These are phyloP conservation scores for Phataginus tetradactyla DNA, from an alignment of 2,797 vertebrate genomes.

Conservation along the genomic window DNA sequence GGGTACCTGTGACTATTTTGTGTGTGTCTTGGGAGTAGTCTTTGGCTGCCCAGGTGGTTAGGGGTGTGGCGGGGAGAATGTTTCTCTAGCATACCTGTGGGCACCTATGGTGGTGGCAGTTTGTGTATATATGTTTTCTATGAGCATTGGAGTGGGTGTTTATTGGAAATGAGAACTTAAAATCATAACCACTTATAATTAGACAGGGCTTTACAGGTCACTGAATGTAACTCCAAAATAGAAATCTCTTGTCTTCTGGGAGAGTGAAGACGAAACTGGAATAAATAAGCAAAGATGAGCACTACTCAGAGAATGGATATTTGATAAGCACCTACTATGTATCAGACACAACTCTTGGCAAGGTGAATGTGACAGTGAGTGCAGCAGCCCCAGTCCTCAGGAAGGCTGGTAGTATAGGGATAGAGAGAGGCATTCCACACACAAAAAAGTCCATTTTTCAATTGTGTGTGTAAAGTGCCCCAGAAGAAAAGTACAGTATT, in stretches of 20 bases:
- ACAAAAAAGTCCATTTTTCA: not conserved
- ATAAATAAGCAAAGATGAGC: conserved; percentile 6
- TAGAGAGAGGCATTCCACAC: not conserved
- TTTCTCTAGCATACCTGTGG: not conserved
- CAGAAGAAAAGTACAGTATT: not conserved
- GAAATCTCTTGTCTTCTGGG: conserved; percentile 11
- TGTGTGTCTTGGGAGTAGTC: not conserved
- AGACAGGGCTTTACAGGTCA: conserved; percentile 46
- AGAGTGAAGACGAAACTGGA: conserved; percentile 8
- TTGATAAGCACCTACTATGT: not conserved
- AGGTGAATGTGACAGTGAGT: not conserved
- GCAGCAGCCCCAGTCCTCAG: not conserved
- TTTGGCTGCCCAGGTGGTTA: not conserved
- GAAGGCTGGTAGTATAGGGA: not conserved
- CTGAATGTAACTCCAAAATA: not conserved
- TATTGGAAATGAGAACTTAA: conserved; percentile 26
- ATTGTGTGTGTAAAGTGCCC: not conserved
- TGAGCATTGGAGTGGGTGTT: not conserved
- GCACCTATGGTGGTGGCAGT: not conserved
- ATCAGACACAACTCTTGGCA: not conserved
- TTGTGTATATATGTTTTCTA: not conserved
- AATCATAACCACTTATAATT: conserved; percentile 55
- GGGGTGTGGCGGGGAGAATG: not conserved
- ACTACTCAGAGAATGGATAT: not conserved
- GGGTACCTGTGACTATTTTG: not conserved